Conservation (phyloP, 2,797 vertebrate genomes). For the Gastrophryne carolinensis region DNA sequence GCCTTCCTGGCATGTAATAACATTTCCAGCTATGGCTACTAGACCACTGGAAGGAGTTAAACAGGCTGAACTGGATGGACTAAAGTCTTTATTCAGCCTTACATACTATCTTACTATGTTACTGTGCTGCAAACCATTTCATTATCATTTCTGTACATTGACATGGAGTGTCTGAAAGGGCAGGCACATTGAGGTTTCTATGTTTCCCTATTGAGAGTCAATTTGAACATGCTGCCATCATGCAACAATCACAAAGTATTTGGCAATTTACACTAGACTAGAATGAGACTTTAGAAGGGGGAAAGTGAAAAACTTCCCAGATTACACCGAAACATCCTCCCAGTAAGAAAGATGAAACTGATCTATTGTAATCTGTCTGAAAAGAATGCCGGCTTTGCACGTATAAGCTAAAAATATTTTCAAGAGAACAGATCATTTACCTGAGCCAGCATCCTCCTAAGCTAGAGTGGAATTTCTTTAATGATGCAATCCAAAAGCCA, state of each 20-base stretch:
- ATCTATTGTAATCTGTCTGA: neutral
- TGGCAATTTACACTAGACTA: neutral
- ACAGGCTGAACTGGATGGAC: no score
- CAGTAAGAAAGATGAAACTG: neutral
- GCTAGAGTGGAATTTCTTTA: conserved; percentile 5
- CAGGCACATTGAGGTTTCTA: neutral
- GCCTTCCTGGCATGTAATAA: no score
- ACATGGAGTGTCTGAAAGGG: neutral
- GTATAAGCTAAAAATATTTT: neutral
- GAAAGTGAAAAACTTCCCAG: conserved; percentile 3
- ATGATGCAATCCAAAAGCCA: neutral
- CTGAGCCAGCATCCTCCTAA: neutral
- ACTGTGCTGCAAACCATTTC: no score
- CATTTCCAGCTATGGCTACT: no score
- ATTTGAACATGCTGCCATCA: neutral
- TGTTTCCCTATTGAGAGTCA: neutral
- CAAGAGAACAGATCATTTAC: neutral
- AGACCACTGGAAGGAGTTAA: no score
- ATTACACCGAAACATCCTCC: neutral
- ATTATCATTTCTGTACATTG: no score
- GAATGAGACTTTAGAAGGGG: no score
- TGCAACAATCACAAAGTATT: neutral
- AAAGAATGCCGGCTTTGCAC: neutral
- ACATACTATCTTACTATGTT: no score
- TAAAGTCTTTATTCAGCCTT: no score